Evolutionary conservation across 2,888 invertebrate genomes (phyloP), one percentile per base, ranked within the genome.

Genomic region (Philereme transversata): DNA sequence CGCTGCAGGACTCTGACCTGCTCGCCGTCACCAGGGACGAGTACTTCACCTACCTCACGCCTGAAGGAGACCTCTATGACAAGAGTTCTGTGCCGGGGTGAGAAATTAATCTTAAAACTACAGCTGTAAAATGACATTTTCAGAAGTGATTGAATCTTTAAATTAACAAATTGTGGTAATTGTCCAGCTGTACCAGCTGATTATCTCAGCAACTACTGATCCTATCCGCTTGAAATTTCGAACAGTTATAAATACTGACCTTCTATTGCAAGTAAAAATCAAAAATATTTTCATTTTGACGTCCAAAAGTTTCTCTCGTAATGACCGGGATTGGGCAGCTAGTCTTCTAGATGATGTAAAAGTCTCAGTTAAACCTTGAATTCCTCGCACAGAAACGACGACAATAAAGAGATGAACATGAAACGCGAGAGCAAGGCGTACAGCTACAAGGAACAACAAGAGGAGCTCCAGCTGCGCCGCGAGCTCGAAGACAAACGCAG

Each of bases 391-490:
- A 93, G 93, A 0, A 92, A 88, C 61, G 93, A 93, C 45, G 92
- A 91, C 67, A 87, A 70, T 67, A 87, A 86, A 41, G 93, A 90
- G 51, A 95, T 95, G 93, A 98, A 99, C 75, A 94, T 99, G 83
- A 98, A 97, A 85, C 94, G 99, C 10, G 99, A 99, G 84, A 99
- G 98, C 84, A 99, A 99, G 88, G 97, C 96, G 3, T 99, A 99
- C 85, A 98, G 98, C 65, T 99, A 97, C 84, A 97, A 98, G 81
- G 99, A 99, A 65, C 99, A 99, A 83, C 93, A 98, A 77, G 99
- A 99, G 78, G 99, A 99, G 83, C 85, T 98, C 70, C 97, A 99
- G 79, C 90, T 99, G 56, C 93, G 97, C n/a, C 95, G 97, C 64
- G 99, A 99, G 88, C 90, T 99, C 22, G 98, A 98, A 73, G 98